Conservation (phyloP, 2,113 vertebrate genomes). For the Pogonocichla stellata region DNA sequence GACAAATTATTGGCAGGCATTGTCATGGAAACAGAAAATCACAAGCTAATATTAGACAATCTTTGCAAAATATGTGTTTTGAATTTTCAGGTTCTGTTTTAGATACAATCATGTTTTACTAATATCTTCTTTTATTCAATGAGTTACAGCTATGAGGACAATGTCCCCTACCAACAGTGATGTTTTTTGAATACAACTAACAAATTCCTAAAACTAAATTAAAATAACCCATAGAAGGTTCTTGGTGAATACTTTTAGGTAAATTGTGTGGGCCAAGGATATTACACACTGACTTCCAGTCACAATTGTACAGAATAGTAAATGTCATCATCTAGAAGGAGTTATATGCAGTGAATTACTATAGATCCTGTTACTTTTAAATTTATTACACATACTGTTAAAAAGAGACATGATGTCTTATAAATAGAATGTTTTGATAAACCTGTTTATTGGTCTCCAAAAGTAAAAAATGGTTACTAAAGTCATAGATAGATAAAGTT, state of each 20-base stretch:
- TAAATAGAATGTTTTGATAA: background rate
- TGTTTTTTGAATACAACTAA: background rate
- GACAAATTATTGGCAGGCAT: background rate
- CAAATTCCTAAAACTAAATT: background rate
- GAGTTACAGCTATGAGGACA: background rate
- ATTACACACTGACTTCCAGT: background rate
- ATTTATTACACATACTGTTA: background rate
- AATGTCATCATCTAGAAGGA: background rate
- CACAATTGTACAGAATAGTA: background rate
- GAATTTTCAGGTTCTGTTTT: background rate
- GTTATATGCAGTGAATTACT: background rate
- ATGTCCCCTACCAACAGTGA: background rate
- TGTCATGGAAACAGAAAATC: background rate
- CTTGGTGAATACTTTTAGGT: background rate
- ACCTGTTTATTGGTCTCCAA: background rate
- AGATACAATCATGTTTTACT: background rate
- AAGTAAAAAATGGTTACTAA: background rate
- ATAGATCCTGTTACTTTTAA: background rate
- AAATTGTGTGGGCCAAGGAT: background rate
- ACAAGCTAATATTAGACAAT: background rate
- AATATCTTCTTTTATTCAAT: background rate
- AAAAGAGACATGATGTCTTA: background rate
- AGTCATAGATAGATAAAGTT: background rate
- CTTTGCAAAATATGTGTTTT: background rate
- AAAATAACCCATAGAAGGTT: background rate